Percentiles rank a stretch among this genome's conserved stretches.
phyloP scores from a whole-genome alignment of 2,888 invertebrate species.

The Argyra leucocephala region DNA sequence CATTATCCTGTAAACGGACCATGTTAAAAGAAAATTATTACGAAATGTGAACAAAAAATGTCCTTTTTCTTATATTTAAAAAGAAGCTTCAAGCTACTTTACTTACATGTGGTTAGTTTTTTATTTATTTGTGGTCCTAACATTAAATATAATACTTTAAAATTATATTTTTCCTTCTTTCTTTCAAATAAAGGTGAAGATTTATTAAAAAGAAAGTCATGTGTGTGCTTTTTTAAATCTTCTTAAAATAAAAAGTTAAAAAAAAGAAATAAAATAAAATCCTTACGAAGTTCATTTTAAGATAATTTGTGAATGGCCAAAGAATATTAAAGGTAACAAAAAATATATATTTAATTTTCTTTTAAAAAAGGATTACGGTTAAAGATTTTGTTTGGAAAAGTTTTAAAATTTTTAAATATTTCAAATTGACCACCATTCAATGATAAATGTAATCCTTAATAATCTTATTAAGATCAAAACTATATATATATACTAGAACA shows the following conservation, averaged over 20 bases:
- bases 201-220: too few relatives aligned
- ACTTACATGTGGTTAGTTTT: background rate
- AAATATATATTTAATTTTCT: background rate
- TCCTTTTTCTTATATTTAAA: background rate
- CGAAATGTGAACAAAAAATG: background rate
- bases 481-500: too few relatives aligned
- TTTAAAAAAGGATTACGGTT: background rate
- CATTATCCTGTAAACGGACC: background rate
- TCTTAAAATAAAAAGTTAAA: too few relatives aligned
- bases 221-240: too few relatives aligned
- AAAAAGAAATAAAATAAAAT: background rate
- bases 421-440: background rate
- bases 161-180: background rate
- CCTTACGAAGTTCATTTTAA: background rate
- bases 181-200: background rate
- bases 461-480: too few relatives aligned
- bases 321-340: background rate
- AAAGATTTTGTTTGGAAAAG: background rate
- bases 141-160: background rate
- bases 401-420: background rate
- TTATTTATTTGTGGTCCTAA: background rate
- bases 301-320: background rate
- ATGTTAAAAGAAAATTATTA: too few relatives aligned
- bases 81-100: background rate
- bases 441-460: background rate